A percentile compares a stretch with the other conserved stretches of the same genome.
These are phyloP conservation scores for Microcebus lehilahytsara DNA, from an alignment of 2,113 vertebrate genomes.

Conservation along the genomic window DNA sequence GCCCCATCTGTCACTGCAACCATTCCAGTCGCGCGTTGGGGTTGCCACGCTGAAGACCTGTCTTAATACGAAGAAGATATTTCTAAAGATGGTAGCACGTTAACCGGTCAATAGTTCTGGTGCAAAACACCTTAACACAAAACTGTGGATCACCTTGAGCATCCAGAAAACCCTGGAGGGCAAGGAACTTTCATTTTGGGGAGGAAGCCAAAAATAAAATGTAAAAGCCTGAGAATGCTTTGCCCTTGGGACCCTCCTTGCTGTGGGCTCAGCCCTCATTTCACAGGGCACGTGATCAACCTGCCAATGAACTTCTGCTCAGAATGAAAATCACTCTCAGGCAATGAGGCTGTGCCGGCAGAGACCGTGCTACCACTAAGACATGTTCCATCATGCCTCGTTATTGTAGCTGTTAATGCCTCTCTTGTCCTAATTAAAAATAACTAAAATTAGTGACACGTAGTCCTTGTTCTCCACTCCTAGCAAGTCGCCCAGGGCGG, in stretches of 20 bases:
- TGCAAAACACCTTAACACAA: neutral
- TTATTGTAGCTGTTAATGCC: neutral
- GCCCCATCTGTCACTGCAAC: accelerated
- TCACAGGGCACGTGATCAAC: neutral
- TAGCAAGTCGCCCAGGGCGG: neutral
- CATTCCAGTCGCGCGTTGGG: accelerated
- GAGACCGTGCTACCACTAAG: neutral
- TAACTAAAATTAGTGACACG: accelerated
- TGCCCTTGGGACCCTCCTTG: accelerated
- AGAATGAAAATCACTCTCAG: neutral
- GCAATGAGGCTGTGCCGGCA: neutral
- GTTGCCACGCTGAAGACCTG: neutral
- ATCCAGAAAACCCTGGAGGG: neutral
- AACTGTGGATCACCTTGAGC: neutral
- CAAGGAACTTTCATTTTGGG: neutral
- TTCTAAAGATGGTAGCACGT: neutral
- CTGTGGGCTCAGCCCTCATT: too few species aligned
- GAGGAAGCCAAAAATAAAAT: neutral
- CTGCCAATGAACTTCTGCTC: neutral
- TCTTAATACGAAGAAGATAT: neutral
- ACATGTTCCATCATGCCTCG: neutral
- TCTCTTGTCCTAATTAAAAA: neutral
- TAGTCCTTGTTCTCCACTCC: neutral
- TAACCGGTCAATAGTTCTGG: neutral
- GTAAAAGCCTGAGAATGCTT: neutral